These are phyloP conservation scores for Molorchus minor DNA, from an alignment of 2,888 invertebrate species.

Conservation along the genomic window DNA sequence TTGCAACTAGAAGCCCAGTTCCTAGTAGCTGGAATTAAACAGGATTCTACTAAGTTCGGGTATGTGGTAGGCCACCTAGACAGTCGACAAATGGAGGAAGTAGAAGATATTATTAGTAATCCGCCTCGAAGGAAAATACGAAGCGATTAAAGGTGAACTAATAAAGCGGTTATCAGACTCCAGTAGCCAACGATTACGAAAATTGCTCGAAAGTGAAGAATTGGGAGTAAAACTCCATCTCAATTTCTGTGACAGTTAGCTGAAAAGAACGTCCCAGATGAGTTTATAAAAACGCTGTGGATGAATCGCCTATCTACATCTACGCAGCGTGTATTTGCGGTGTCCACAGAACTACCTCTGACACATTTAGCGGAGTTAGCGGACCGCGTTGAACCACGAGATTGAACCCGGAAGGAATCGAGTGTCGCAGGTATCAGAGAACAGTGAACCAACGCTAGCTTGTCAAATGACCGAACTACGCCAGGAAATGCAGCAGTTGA, in stretches of 20 bases:
- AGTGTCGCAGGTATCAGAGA: neutral
- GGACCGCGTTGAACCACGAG: neutral
- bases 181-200: neutral
- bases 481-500: neutral
- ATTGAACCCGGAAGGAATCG: neutral
- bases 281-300: neutral
- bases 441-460: neutral
- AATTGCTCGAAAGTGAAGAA: neutral
- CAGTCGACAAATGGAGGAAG: neutral
- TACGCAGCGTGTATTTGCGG: neutral
- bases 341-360: neutral
- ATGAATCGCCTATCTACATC: neutral
- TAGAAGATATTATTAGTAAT: neutral
- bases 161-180: neutral
- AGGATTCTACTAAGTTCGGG: neutral
- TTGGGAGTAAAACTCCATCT: neutral
- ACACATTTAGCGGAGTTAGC: neutral
- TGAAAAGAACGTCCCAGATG: neutral
- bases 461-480: neutral
- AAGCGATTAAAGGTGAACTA: neutral
- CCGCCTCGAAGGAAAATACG: neutral
- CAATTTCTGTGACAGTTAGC: neutral
- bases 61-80: neutral
- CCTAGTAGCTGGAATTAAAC: neutral
- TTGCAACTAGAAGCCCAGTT: neutral